These are phyloP conservation scores for Incurvaria masculella DNA, from an alignment of 2,888 invertebrate genomes.

Conservation along the genomic window DNA sequence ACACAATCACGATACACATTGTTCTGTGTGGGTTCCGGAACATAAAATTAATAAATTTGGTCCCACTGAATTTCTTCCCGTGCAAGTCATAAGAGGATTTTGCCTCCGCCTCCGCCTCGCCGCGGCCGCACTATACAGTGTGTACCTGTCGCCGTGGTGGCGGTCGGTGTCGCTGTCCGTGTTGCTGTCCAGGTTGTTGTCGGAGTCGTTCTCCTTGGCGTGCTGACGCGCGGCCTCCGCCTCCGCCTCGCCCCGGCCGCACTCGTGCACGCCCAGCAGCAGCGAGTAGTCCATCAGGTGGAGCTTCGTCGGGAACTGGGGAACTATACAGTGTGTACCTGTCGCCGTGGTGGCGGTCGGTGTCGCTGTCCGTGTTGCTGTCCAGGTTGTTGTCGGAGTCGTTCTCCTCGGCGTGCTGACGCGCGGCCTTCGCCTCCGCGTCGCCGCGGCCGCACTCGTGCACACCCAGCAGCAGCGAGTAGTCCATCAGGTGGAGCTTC, in stretches of 20 bases:
- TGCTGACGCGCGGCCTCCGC: conserved; percentile 61
- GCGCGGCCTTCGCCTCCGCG: conserved; percentile 69
- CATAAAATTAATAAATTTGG: not conserved
- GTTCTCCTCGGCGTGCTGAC: conserved; percentile 30
- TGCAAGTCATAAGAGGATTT: not conserved
- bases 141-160: conserved; percentile 44
- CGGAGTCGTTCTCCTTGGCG: conserved; percentile 45
- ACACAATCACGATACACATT: not conserved
- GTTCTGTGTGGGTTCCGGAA: not conserved
- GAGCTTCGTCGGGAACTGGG: conserved; percentile 85
- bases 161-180: conserved; percentile 61
- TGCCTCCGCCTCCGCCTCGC: conserved; percentile 72
- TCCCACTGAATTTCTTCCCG: not conserved
- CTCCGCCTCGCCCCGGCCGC: conserved; percentile 78
- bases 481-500: conserved; percentile 97
- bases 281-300: conserved; percentile 99
- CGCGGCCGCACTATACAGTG: conserved; percentile 75
- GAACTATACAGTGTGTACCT: conserved; percentile 27
- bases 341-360: conserved; percentile 48
- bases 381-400: conserved; percentile 53
- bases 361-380: conserved; percentile 63
- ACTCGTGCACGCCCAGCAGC: conserved; percentile 94
- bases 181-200: conserved; percentile 55
- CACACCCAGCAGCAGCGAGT: conserved; percentile 92
- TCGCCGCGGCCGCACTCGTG: conserved; percentile 89